A percentile compares a stretch with the other conserved stretches of the same genome.
phyloP scores from a whole-genome alignment of 2,888 invertebrate genomes.

The Drosophila quinaria region DNA sequence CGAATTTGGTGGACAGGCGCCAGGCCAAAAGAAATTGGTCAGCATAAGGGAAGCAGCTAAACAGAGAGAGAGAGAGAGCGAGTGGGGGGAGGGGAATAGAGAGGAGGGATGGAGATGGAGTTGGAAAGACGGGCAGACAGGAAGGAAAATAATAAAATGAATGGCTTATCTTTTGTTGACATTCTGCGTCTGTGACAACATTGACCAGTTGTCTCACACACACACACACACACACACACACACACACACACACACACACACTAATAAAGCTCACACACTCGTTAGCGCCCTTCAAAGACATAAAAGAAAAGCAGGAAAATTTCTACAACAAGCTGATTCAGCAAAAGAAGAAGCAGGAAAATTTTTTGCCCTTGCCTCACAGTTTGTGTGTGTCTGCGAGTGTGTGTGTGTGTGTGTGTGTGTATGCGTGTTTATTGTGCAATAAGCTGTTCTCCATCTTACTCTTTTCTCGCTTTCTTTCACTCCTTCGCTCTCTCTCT shows the following conservation, averaged over 20 bases:
- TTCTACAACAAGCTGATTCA: conserved; percentile 68
- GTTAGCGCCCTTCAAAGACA: conserved; percentile 59
- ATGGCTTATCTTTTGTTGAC: conserved; percentile 82
- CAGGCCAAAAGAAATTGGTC: conserved; percentile 17
- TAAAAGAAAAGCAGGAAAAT: conserved; percentile 53
- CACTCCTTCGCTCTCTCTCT: background rate
- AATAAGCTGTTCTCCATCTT: conserved; percentile 68
- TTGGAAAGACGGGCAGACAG: conserved; percentile 6
- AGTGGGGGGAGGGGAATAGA: background rate
- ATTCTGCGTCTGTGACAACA: conserved; percentile 79
- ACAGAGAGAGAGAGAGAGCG: background rate
- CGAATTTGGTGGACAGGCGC: conserved; percentile 11
- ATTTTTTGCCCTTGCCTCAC: conserved; percentile 47
- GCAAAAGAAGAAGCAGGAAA: conserved; percentile 40
- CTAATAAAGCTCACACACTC: conserved; percentile 34
- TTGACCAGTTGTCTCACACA: conserved; percentile 74
- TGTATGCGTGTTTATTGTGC: conserved; percentile 71
- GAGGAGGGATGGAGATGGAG: background rate
- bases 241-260: conserved; percentile 14
- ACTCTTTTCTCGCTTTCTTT: conserved; percentile 4
- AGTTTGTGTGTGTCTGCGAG: conserved; percentile 23
- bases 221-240: conserved; percentile 21
- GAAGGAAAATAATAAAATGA: conserved; percentile 80
- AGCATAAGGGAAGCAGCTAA: conserved; percentile 7
- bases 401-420: background rate